These are phyloP conservation scores for Platorchestia sp. DNA, from an alignment of 1,140 invertebrate species.

Conservation along the genomic window DNA sequence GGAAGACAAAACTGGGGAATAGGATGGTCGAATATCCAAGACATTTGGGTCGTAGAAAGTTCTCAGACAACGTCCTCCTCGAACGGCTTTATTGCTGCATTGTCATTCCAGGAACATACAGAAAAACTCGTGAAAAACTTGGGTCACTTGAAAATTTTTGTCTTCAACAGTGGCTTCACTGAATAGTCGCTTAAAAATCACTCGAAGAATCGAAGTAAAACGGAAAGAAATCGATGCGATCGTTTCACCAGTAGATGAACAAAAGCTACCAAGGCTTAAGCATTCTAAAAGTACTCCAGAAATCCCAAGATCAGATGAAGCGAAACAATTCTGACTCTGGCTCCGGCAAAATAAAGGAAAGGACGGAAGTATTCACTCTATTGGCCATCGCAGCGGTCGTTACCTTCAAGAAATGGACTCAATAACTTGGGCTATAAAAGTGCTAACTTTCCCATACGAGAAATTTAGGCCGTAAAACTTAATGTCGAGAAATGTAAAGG, in stretches of 20 bases:
- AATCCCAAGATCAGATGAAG: not conserved
- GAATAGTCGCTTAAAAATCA: not conserved
- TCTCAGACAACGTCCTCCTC: not conserved
- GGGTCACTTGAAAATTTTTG: not conserved
- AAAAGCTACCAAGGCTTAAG: not conserved
- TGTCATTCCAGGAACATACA: not conserved
- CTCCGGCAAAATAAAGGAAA: not conserved
- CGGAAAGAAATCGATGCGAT: not conserved
- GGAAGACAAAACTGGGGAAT: not conserved
- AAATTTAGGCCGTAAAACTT: constrained; percentile 49
- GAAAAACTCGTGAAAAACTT: not conserved
- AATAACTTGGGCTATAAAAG: constrained; percentile 55
- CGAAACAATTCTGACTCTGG: not conserved
- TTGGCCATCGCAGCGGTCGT: constrained; percentile 52
- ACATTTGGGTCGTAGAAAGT: not conserved
- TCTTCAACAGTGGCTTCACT: not conserved
- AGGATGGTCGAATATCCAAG: not conserved
- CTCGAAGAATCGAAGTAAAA: not conserved
- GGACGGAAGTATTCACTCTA: constrained; percentile 50
- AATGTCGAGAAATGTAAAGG: constrained; percentile 52
- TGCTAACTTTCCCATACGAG: constrained; percentile 54
- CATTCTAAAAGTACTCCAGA: not conserved
- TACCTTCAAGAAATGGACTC: constrained; percentile 54
- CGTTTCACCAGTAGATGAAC: not conserved
- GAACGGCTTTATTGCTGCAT: not conserved